These are phyloP conservation scores for Oplegnathus fasciatus DNA, from an alignment of 2,113 vertebrate genomes.

Conservation along the genomic window DNA sequence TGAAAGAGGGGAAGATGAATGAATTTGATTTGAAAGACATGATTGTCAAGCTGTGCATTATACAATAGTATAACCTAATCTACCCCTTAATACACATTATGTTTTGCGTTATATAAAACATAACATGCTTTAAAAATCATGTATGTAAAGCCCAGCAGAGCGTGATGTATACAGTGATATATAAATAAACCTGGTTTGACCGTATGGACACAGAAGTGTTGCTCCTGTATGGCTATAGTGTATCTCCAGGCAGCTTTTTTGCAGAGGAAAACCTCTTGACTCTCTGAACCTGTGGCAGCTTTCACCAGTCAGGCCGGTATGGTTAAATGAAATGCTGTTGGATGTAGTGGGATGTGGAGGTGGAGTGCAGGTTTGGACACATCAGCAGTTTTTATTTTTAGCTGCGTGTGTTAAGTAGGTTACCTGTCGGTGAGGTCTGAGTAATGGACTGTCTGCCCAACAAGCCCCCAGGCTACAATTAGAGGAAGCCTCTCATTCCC, in stretches of 20 bases:
- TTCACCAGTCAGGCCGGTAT: neutral
- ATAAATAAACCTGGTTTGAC: neutral
- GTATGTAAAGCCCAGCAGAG: neutral
- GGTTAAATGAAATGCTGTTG: constrained; percentile 36
- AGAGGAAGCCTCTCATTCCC: constrained; percentile 65
- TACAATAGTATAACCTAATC: neutral
- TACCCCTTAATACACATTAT: neutral
- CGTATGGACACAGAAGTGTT: neutral
- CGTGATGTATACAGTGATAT: neutral
- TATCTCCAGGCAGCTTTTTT: neutral
- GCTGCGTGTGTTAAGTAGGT: constrained; percentile 67
- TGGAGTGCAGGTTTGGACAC: constrained; percentile 47
- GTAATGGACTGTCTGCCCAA: constrained; percentile 72
- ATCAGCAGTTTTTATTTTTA: constrained; percentile 78
- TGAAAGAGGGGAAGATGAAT: too few species aligned
- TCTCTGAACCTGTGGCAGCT: constrained; percentile 19
- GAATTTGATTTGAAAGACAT: neutral
- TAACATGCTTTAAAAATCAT: neutral
- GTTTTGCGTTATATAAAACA: neutral
- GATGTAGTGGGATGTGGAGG: constrained; percentile 36
- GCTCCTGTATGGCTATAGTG: neutral
- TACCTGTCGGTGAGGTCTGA: constrained; percentile 71
- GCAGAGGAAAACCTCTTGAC: neutral
- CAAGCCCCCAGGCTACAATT: constrained; percentile 76
- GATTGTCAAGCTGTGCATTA: neutral